These are phyloP conservation scores for Chunga burmeisteri DNA, from an alignment of 2,113 vertebrate species.

Conservation along the genomic window DNA sequence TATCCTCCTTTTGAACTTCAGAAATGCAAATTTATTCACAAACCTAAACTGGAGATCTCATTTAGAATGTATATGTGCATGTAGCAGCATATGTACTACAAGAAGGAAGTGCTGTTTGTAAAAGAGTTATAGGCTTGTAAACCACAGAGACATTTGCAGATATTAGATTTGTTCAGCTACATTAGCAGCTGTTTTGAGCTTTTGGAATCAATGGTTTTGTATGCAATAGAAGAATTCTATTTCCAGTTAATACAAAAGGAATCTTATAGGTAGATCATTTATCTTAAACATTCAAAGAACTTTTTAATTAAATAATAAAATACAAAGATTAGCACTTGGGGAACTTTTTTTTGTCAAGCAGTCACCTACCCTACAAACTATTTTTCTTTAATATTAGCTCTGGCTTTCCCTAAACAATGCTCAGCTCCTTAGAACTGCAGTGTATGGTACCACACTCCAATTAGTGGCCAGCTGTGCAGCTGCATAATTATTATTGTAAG, in stretches of 20 bases:
- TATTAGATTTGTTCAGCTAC: constrained; percentile 38
- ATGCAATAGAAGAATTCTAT: neutral
- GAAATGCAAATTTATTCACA: constrained; percentile 12
- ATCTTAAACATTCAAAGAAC: neutral
- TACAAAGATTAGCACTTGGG: neutral
- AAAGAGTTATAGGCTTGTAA: constrained; percentile 1
- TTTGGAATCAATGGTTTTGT: constrained; percentile 1
- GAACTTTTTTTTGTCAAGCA: neutral
- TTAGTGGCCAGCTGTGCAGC: neutral
- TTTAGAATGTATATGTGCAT: neutral
- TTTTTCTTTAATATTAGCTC: constrained; percentile 11
- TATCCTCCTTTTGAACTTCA: neutral
- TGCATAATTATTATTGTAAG: neutral
- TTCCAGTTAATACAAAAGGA: neutral
- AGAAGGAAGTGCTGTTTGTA: neutral
- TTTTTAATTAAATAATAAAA: constrained; percentile 44
- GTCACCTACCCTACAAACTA: neutral
- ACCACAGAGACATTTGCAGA: constrained; percentile 3
- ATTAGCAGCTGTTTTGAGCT: constrained; percentile 27
- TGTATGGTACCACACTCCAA: neutral
- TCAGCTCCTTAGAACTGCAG: neutral
- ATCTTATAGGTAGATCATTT: neutral
- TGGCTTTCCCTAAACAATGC: neutral
- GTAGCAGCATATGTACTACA: neutral
- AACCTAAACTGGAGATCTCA: neutral